These are phyloP conservation scores for Neopelma chrysocephalum DNA, from an alignment of 2,797 vertebrate genomes.

Conservation along the genomic window DNA sequence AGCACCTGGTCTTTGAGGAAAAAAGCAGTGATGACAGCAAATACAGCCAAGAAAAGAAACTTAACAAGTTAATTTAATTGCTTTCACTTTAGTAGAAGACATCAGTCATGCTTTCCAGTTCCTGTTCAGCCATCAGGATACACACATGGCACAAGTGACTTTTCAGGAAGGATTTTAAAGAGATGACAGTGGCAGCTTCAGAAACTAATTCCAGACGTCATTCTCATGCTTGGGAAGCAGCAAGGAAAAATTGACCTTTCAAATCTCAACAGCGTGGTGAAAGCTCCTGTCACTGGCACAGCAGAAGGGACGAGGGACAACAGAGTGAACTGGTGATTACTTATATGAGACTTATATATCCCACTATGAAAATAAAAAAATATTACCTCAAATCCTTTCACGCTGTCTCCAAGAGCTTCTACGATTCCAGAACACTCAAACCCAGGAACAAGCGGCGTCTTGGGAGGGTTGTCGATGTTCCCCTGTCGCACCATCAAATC, in stretches of 20 bases:
- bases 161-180: neutral
- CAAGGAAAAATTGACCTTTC: neutral
- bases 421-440: conserved; percentile 98
- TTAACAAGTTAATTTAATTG: neutral
- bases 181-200: neutral
- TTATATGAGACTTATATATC: neutral
- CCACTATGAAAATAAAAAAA: neutral
- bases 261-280: neutral
- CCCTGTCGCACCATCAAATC: conserved; percentile 99
- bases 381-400: conserved; percentile 92
- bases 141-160: neutral
- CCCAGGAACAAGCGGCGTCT: conserved; percentile 93
- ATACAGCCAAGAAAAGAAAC: neutral
- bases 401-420: conserved; percentile 90
- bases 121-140: neutral
- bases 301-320: neutral
- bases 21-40: neutral
- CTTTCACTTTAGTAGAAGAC: neutral
- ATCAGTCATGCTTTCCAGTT: neutral
- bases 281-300: neutral
- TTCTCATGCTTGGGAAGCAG: neutral
- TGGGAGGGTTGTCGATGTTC: conserved; percentile 95
- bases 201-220: neutral
- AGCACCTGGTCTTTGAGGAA: neutral
- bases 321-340: neutral